These are phyloP conservation scores for Microplitis manilae DNA, from an alignment of 2,888 invertebrate genomes.

Conservation along the genomic window DNA sequence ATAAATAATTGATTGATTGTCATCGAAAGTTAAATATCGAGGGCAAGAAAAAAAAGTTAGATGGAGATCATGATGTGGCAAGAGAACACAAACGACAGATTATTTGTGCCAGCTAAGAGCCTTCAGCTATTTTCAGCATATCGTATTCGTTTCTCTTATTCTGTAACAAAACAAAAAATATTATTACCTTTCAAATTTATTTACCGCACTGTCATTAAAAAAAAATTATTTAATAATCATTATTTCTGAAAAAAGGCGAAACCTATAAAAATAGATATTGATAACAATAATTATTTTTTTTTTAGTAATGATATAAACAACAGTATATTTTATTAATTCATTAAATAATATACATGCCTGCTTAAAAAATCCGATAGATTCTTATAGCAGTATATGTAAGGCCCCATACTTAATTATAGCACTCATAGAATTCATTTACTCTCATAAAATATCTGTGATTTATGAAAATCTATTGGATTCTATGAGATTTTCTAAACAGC, in stretches of 20 bases:
- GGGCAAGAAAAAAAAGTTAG: constrained; percentile 37
- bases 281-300: too few species aligned
- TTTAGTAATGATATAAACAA: too few species aligned
- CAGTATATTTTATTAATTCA: too few species aligned
- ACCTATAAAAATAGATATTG: too few species aligned
- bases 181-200: constrained; percentile 55
- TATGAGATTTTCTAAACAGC: too few species aligned
- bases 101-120: constrained; percentile 68
- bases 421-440: too few species aligned
- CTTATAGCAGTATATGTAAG: too few species aligned
- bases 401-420: too few species aligned
- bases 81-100: constrained; percentile 46
- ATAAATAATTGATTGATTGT: background rate
- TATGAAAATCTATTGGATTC: too few species aligned
- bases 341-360: too few species aligned
- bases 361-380: too few species aligned
- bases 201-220: constrained; percentile 61
- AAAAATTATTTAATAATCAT: background rate
- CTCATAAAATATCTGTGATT: too few species aligned
- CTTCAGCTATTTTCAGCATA: constrained; percentile 69
- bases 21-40: constrained; percentile 10
- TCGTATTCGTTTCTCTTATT: constrained; percentile 54
- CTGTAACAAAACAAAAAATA: constrained; percentile 50
- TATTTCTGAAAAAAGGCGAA: background rate
- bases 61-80: constrained; percentile 42